phyloP scores from a whole-genome alignment of 2,888 invertebrate species.

The Idaea aversata region DNA sequence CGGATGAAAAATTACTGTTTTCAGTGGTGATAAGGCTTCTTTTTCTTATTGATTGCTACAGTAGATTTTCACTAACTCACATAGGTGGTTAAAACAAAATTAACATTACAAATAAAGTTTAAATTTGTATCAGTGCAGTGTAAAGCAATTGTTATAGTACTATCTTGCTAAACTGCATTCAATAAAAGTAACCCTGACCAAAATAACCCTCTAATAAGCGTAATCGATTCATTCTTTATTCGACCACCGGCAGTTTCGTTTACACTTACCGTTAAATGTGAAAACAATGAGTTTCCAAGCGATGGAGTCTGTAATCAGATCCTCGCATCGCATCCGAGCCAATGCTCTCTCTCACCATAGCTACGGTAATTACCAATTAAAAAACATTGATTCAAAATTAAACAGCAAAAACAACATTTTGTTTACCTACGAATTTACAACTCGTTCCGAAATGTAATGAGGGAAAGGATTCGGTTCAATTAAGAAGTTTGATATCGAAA shows the following conservation, averaged over 20 bases:
- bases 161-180: neutral
- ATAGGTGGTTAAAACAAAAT: neutral
- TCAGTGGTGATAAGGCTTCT: too few species aligned
- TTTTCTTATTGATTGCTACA: too few species aligned
- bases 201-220: neutral
- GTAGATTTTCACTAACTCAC: too few species aligned
- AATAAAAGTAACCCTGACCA: neutral
- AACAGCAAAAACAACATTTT: neutral
- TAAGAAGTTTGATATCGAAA: neutral
- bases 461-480: neutral
- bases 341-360: neutral
- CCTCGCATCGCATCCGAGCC: neutral
- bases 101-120: neutral
- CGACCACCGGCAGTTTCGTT: neutral
- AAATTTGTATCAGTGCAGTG: neutral
- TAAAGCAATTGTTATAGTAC: neutral
- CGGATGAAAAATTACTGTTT: too few species aligned
- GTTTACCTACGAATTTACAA: neutral
- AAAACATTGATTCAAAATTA: neutral
- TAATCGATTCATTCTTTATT: neutral
- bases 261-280: neutral
- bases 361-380: neutral
- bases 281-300: neutral
- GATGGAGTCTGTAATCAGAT: neutral
- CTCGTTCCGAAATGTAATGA: neutral